Evolutionary conservation across 2,888 invertebrate species (phyloP).

Genomic region (Empis stercorea): DNA sequence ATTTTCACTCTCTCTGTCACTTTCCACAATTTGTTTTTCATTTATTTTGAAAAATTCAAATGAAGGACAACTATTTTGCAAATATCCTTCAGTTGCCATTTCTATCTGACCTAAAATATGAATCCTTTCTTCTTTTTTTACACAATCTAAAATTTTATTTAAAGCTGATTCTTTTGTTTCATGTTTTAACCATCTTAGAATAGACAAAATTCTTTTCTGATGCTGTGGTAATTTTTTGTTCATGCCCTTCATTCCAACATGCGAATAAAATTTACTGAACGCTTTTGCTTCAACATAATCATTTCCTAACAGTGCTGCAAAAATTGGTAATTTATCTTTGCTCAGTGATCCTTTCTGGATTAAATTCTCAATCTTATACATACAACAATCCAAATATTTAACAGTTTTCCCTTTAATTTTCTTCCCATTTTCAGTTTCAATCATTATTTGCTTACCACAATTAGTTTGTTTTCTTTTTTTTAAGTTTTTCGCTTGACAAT

Average conservation of each 20-base stretch:
- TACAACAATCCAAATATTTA: slow-evolving; percentile 45
- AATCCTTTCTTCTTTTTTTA: slow-evolving; percentile 43
- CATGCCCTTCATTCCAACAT: slow-evolving; percentile 39
- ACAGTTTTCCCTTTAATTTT: slow-evolving; percentile 17
- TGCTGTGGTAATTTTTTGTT: slow-evolving; percentile 39
- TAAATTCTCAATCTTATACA: slow-evolving; percentile 60
- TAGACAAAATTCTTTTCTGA: slow-evolving; percentile 54
- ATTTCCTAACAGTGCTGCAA: slow-evolving; percentile 77
- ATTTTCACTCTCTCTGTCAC: slow-evolving; percentile 3
- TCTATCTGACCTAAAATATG: slow-evolving; percentile 45
- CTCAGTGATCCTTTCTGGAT: slow-evolving; percentile 49
- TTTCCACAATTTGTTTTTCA: slow-evolving; percentile 8
- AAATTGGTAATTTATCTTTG: slow-evolving; percentile 56
- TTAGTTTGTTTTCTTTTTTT: slow-evolving; percentile 19
- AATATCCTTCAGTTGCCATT: slow-evolving; percentile 51
- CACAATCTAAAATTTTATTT: slow-evolving; percentile 47
- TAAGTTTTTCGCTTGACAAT: slow-evolving; percentile 24
- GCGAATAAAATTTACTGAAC: slow-evolving; percentile 57
- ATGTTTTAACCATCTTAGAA: slow-evolving; percentile 63
- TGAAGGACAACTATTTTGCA: slow-evolving; percentile 43
- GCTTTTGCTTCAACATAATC: slow-evolving; percentile 62
- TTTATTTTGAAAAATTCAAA: slow-evolving; percentile 42
- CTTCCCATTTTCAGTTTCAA: slow-evolving; percentile 8
- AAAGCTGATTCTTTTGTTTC: slow-evolving; percentile 58
- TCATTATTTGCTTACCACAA: neutral